These are phyloP conservation scores for Anarrhichthys ocellatus DNA, from an alignment of 2,113 vertebrate species.

Conservation along the genomic window DNA sequence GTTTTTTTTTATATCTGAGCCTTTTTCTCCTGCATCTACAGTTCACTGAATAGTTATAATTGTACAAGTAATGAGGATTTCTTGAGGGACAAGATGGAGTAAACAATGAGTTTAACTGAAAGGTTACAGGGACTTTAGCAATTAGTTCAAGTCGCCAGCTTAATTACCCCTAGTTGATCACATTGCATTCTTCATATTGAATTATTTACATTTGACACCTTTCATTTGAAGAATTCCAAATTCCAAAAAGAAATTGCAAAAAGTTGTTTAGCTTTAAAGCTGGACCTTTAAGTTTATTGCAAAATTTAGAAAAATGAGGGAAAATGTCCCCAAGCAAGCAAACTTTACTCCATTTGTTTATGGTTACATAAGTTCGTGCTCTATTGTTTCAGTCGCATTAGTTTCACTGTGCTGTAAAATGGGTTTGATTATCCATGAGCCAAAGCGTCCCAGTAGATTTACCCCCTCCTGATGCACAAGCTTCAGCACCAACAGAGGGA, in stretches of 20 bases:
- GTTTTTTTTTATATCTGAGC: neutral
- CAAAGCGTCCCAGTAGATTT: constrained; percentile 50
- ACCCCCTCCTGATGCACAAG: constrained; percentile 29
- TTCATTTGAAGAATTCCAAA: neutral
- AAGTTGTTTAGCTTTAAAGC: neutral
- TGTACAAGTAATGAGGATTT: constrained; percentile 11
- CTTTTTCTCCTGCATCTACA: neutral
- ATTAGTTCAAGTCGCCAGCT: constrained; percentile 1
- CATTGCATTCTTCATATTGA: neutral
- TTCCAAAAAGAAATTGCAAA: neutral
- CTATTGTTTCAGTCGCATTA: constrained; percentile 22
- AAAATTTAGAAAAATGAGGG: neutral
- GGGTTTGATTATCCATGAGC: constrained; percentile 55
- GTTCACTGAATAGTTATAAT: constrained; percentile 32
- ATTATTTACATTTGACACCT: neutral
- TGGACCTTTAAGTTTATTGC: neutral
- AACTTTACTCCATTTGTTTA: neutral
- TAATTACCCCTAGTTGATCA: constrained; percentile 10
- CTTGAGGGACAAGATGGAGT: constrained; percentile 14
- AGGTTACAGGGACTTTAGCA: constrained; percentile 12
- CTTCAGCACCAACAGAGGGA: constrained; percentile 38
- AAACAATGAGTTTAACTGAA: constrained; percentile 23
- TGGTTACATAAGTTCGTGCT: constrained; percentile 8
- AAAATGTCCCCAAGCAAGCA: neutral
- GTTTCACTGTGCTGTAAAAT: constrained; percentile 37